Percentiles rank a stretch among this genome's conserved stretches.
Evolutionary conservation across 1,140 invertebrate genomes (phyloP).

Genomic region (Subanguina moxae): DNA sequence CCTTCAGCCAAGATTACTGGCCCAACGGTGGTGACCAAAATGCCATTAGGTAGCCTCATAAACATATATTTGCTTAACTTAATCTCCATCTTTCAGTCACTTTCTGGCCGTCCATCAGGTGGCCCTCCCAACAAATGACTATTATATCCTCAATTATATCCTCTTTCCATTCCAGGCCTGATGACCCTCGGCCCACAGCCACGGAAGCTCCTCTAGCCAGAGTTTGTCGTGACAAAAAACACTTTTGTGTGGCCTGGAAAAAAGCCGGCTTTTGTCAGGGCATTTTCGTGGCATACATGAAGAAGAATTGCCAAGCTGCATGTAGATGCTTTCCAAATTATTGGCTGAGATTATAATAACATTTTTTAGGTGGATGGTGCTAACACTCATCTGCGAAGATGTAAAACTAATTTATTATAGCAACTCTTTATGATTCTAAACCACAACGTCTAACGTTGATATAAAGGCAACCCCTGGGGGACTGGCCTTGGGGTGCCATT

Average conservation of each 20-base stretch:
- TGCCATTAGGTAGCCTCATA: slow-evolving; percentile 19
- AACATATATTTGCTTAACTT: neutral
- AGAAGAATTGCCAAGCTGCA: slow-evolving; percentile 46
- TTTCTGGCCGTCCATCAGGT: slow-evolving; percentile 37
- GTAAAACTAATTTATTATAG: too few relatives aligned
- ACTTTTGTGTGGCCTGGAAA: slow-evolving; percentile 55
- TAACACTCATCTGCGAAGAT: too few relatives aligned
- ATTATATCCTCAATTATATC: neutral
- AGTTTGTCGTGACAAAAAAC: slow-evolving; percentile 50
- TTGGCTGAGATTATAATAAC: neutral
- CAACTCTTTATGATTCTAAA: too few relatives aligned
- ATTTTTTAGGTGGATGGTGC: too few relatives aligned
- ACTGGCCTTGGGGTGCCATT: too few relatives aligned
- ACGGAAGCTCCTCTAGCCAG: slow-evolving; percentile 8
- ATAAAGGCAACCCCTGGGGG: too few relatives aligned
- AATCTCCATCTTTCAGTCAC: slow-evolving; percentile 23
- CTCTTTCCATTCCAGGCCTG: neutral
- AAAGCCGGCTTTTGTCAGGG: slow-evolving; percentile 55
- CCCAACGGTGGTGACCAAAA: slow-evolving; percentile 34
- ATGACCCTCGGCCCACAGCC: neutral
- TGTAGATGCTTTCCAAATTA: slow-evolving; percentile 49
- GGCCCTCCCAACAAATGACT: neutral
- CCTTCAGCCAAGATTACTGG: neutral
- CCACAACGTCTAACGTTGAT: too few relatives aligned
- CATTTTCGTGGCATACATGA: slow-evolving; percentile 56